These are phyloP conservation scores for Sorex fumeus DNA, from an alignment of 2,113 vertebrate species.

Conservation along the genomic window DNA sequence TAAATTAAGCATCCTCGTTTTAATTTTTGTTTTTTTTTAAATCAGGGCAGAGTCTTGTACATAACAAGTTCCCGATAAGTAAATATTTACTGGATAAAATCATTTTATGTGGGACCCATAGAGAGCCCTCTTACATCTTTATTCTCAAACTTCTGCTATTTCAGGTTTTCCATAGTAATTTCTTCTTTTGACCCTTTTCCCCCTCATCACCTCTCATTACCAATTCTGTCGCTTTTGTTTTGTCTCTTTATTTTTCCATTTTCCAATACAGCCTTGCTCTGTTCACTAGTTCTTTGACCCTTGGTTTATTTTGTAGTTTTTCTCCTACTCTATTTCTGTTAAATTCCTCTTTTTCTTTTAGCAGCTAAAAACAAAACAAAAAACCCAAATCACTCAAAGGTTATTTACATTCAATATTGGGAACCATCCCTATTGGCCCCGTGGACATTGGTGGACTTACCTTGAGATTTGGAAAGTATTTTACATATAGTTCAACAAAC, in stretches of 20 bases:
- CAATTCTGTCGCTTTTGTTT: not conserved
- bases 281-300: constrained; percentile 13
- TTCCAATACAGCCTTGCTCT: not conserved
- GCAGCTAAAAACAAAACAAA: constrained; percentile 62
- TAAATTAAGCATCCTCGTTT: not conserved
- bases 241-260: not conserved
- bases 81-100: not conserved
- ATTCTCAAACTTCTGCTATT: too few species aligned
- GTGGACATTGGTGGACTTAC: not conserved
- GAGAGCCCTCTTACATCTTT: not conserved
- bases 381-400: constrained; percentile 50
- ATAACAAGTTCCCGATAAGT: not conserved
- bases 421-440: not conserved
- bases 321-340: constrained; percentile 51
- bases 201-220: not conserved
- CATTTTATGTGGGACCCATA: not conserved
- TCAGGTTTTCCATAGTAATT: not conserved
- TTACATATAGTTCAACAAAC: not conserved
- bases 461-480: constrained; percentile 60
- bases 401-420: constrained; percentile 61
- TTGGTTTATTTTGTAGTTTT: constrained; percentile 52
- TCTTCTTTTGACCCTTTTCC: not conserved
- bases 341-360: constrained; percentile 63
- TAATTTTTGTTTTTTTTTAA: not conserved
- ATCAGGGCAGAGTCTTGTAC: not conserved